Evolutionary conservation across 2,113 vertebrate genomes (phyloP), one percentile per base, ranked within the genome.

Genomic region (Oncorhynchus nerka): DNA sequence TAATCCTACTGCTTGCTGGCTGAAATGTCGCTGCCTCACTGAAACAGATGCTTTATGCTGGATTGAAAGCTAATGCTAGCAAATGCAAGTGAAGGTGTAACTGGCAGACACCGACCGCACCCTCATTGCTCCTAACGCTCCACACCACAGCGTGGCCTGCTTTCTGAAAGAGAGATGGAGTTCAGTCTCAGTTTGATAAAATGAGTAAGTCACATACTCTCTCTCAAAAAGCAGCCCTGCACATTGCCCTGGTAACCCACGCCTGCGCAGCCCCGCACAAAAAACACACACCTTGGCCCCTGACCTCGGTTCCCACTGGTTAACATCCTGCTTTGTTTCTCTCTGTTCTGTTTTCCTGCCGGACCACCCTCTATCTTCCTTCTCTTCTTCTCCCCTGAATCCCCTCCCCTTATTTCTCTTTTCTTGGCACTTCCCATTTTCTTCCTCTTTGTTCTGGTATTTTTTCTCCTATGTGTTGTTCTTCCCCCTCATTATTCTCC

Each of bases 401-500:
- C 51, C 24, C 30, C 62, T 39, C 19, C 24, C 55, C 79, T 75
- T 51, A 34, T 69, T 81, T 49, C 80, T 59, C 79, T 70, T 78
- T 32, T 70, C 80, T 62, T 75, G 48, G 8, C 84, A 39, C 13
- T 65, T 45, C 39, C 39, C 39, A 45, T 45, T 45, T 75, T 75
- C 88, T 79, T 87, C 64, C 19, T 24, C 73, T 91, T 89, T 7
- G 1, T 22, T 70, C 90, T 92, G 86, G 91, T 86, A 92, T 91
- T 93, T 89, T 94, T 92, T 94, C 88, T 92, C 91, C 6, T 39
- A 49, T 15, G 20, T n/a, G 19, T 87, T 93, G 87, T 84, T 89
- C 74, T 91, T 89, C 5, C 83, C 91, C 91, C 20, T 69, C 9
- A 26, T 55, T 11, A 20, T 22, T 20, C 91, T 90, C 88, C 90